Base-by-base conservation (phyloP, 2,113 vertebrate species). In the Micronisus gabar region DNA sequence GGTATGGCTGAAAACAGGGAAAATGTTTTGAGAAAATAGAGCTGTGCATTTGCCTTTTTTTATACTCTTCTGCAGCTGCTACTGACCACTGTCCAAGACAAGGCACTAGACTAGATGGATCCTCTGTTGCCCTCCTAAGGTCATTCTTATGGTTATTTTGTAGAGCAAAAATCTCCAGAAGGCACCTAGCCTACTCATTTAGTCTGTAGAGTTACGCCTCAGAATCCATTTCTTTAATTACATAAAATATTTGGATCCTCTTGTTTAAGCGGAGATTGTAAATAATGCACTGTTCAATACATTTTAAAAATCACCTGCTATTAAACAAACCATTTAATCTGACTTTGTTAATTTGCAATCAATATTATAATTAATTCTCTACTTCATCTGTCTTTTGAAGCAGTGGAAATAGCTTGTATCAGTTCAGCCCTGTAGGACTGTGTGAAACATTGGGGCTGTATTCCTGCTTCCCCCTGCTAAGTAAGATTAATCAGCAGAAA, bases 281-380 rank as follows among this genome's bases (percentile, higher is more conserved):
- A 97, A 95, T 71, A 94, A 94, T 26, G 29, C 17, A 43, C 30
- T 41, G 29, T 58, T 89, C 86, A 93, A 94, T n/a, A 75, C 34
- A 89, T 84, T 62, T 88, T 29, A 16, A 62, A 75, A 89, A 93
- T 72, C 78, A 76, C 65, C 87, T 95, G 62, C 14, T 86, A 94
- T 81, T 3, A 88, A 96, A 45, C 41, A 84, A 95, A 70, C 43
- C 47, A 85, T 93, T 84, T 86, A 82, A 86, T 81, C 71, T 93
- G 93, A 70, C 18, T 70, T 52, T 16, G n/a, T 40, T 94, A 81
- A 89, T 76, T 93, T 85, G 30, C 52, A 93, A 81, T 94, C 95
- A 67, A 94, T 48, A 87, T 41, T 66, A 67, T 67, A 93, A 95
- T 87, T 81, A 94, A 96, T 94, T 82, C 45, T 56, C 65, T 76